These are phyloP conservation scores for Brachyptera risi DNA, from an alignment of 2,888 invertebrate species.

Conservation along the genomic window DNA sequence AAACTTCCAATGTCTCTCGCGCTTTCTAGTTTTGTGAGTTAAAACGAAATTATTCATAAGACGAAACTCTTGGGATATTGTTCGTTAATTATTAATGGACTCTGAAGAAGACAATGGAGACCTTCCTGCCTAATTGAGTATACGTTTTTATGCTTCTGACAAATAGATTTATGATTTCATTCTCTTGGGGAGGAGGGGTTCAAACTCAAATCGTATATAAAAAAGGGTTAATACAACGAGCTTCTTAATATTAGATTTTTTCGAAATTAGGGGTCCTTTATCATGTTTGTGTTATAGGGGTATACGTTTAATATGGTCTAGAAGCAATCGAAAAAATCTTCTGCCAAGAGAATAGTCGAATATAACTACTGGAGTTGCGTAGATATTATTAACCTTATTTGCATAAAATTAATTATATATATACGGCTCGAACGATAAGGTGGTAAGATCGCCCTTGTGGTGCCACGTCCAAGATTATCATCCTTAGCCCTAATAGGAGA, in stretches of 20 bases:
- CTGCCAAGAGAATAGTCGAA: too few species aligned
- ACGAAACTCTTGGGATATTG: constrained; percentile 1
- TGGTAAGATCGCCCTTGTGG: too few species aligned
- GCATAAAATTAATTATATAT: too few species aligned
- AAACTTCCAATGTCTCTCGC: too few species aligned
- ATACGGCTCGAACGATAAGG: too few species aligned
- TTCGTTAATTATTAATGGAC: constrained; percentile 16
- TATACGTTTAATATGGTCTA: too few species aligned
- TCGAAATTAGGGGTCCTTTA: constrained; percentile 6
- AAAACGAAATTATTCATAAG: constrained; percentile 14
- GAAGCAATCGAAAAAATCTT: too few species aligned
- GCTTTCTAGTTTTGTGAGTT: constrained; percentile 1
- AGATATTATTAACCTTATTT: too few species aligned
- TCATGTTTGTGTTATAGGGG: too few species aligned
- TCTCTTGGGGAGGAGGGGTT: constrained; percentile 19
- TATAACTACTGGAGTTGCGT: too few species aligned
- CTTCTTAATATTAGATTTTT: constrained; percentile 1
- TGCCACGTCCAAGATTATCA: too few species aligned
- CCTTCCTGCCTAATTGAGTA: constrained; percentile 26
- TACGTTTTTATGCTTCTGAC: constrained; percentile 14
- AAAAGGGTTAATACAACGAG: neutral
- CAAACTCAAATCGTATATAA: neutral
- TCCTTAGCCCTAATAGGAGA: too few species aligned
- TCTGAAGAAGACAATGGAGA: constrained; percentile 27
- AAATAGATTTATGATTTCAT: constrained; percentile 24